A percentile compares a stretch with the other conserved stretches of the same genome.
Conservation (phyloP, 2,113 vertebrate species). For the Sinocyclocheilus maitianheensis region DNA sequence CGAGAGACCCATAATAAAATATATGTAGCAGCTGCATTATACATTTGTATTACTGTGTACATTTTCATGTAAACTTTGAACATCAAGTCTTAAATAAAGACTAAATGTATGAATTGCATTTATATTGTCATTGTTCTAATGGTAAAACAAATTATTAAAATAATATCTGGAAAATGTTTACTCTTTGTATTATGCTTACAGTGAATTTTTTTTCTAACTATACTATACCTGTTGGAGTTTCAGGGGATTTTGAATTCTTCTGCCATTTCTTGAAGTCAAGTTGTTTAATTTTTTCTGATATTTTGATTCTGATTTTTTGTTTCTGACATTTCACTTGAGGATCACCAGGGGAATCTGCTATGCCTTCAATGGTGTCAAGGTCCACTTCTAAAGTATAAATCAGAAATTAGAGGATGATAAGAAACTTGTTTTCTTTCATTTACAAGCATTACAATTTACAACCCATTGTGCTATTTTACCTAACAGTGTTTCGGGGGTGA, state of each 20-base stretch:
- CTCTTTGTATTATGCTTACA: background rate
- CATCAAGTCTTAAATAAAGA: background rate
- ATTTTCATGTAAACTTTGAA: background rate
- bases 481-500: background rate
- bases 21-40: background rate
- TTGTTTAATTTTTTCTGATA: background rate
- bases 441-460: background rate
- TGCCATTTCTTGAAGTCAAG: background rate
- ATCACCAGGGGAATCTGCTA: background rate
- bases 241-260: background rate
- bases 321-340: background rate
- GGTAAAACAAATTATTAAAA: background rate
- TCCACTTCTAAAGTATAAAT: background rate
- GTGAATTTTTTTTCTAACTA: background rate
- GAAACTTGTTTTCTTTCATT: background rate
- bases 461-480: background rate
- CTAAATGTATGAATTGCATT: background rate
- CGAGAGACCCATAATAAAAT: background rate
- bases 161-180: too few relatives aligned
- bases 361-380: background rate
- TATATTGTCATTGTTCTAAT: background rate
- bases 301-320: background rate
- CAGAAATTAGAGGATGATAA: background rate
- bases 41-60: background rate
- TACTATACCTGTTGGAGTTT: slow-evolving; percentile 37